phyloP scores from a whole-genome alignment of 2,888 invertebrate species.

The Erebia palarica region DNA sequence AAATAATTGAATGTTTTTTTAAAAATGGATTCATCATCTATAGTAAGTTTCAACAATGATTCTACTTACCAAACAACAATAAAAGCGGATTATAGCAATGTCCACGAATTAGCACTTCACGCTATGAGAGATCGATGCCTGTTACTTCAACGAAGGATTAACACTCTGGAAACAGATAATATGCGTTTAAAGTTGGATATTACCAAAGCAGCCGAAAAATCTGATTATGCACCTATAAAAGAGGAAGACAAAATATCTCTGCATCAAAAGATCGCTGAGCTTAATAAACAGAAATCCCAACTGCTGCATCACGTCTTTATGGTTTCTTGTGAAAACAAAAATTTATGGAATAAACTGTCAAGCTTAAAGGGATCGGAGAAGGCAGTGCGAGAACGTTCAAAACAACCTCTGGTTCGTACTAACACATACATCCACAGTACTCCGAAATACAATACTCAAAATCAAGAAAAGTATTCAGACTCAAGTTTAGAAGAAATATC shows the following conservation, averaged over 20 bases:
- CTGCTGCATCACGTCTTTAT: slow-evolving; percentile 89
- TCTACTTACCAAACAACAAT: slow-evolving; percentile 71
- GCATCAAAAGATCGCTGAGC: slow-evolving; percentile 85
- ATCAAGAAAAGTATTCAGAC: slow-evolving; percentile 80
- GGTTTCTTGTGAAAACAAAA: slow-evolving; percentile 91
- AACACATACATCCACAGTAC: slow-evolving; percentile 88
- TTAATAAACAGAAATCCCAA: slow-evolving; percentile 89
- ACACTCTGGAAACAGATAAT: slow-evolving; percentile 89
- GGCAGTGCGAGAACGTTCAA: slow-evolving; percentile 53
- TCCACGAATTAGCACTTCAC: slow-evolving; percentile 88
- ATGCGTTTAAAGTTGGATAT: slow-evolving; percentile 80
- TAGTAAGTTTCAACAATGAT: slow-evolving; percentile 77
- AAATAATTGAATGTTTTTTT: not conserved
- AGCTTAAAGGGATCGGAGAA: slow-evolving; percentile 67
- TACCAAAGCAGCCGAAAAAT: slow-evolving; percentile 56
- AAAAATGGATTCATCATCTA: slow-evolving; percentile 73
- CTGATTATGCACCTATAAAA: slow-evolving; percentile 59
- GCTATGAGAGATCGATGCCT: slow-evolving; percentile 92
- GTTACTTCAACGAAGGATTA: slow-evolving; percentile 87
- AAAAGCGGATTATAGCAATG: slow-evolving; percentile 74
- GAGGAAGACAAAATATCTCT: slow-evolving; percentile 77
- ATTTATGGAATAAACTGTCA: slow-evolving; percentile 89
- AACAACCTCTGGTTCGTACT: slow-evolving; percentile 65
- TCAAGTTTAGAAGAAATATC: slow-evolving; percentile 90
- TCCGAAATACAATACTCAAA: slow-evolving; percentile 82